Percentiles rank a stretch among this genome's conserved stretches.
Evolutionary conservation across 2,888 invertebrate genomes (phyloP).

Genomic region (Cyaniris semiargus): DNA sequence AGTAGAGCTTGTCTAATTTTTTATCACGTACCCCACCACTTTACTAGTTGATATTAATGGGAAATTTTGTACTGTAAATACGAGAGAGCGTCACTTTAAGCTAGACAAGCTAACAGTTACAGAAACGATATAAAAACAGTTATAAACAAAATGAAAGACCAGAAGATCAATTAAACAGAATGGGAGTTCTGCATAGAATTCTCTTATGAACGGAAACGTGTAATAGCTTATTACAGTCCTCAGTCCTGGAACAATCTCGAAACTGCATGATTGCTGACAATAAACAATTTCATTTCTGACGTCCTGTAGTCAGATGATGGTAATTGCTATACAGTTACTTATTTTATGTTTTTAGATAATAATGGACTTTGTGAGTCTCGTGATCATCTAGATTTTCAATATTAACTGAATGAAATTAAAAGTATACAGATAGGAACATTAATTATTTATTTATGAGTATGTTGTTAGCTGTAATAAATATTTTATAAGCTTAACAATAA

Average conservation of each 20-base stretch:
- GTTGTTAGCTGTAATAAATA: too few relatives aligned
- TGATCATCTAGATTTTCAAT: neutral
- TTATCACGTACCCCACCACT: too few relatives aligned
- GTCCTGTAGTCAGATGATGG: constrained; percentile 37
- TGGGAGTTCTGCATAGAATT: constrained; percentile 38
- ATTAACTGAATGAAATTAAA: neutral
- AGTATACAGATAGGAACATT: neutral
- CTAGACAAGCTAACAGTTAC: neutral
- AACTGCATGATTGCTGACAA: constrained; percentile 46
- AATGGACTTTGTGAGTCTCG: neutral
- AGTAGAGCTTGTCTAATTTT: too few relatives aligned
- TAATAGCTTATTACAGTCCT: constrained; percentile 47
- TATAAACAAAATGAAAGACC: neutral
- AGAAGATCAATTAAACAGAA: constrained; percentile 18
- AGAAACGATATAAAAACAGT: neutral
- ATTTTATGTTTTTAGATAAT: neutral
- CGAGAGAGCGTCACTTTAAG: too few relatives aligned
- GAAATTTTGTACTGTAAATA: too few relatives aligned
- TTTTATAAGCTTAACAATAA: too few relatives aligned
- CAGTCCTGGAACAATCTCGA: constrained; percentile 40
- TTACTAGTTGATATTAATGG: too few relatives aligned
- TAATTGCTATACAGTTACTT: constrained; percentile 25
- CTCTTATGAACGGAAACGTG: constrained; percentile 46
- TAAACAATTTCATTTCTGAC: constrained; percentile 44
- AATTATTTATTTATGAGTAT: neutral